Evolutionary conservation across 2,113 vertebrate genomes (phyloP), one percentile per base, ranked within the genome.

Genomic region (Variabilichromis moorii): DNA sequence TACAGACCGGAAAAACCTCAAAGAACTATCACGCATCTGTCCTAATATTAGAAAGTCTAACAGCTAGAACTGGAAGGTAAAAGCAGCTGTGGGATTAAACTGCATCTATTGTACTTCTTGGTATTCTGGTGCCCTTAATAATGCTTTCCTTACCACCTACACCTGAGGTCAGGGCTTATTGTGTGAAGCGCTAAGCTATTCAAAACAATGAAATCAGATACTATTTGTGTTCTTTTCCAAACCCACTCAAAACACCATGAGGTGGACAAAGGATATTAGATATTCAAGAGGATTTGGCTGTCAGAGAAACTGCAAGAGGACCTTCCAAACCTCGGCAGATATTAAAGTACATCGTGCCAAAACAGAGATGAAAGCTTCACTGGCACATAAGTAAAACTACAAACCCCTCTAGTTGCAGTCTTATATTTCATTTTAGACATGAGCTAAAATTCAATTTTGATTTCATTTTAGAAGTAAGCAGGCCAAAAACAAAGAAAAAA

Each of bases 161-260:
- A 92, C 85, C 88, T 87, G 57, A 89, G 86, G 86, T 73, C 73
- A 87, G 73, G 59, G 24, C 17, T 35, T 84, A 82, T 63, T 84
- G 45, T 85, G 35, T 33, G 47, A 61, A 50, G 3, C 53, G 13
- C 12, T 8, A 24, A 28, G 57, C n/a, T 68, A 82, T 71, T 85
- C 57, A 82, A 59, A 88, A 82, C 81, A 84, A 54, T 79, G 91
- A 91, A 91, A 93, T 45, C 33, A 24, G 92, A 92, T 26, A 82
- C 79, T 21, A 14, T 40, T 78, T 68, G 53, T 13, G 50, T 82
- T 79, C 12, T 84, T 81, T 89, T 71, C 42, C 68, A 57, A 90
- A 92, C 88, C 53, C 76, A 86, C 51, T 90, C 31, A 89, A 88
- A 94, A 92, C 54, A 66, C 59, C 2, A 9, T 2, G 42, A 85